A percentile compares a stretch with the other conserved stretches of the same genome.
phyloP scores from a whole-genome alignment of 2,888 invertebrate genomes.

The Tiphia femorata region DNA sequence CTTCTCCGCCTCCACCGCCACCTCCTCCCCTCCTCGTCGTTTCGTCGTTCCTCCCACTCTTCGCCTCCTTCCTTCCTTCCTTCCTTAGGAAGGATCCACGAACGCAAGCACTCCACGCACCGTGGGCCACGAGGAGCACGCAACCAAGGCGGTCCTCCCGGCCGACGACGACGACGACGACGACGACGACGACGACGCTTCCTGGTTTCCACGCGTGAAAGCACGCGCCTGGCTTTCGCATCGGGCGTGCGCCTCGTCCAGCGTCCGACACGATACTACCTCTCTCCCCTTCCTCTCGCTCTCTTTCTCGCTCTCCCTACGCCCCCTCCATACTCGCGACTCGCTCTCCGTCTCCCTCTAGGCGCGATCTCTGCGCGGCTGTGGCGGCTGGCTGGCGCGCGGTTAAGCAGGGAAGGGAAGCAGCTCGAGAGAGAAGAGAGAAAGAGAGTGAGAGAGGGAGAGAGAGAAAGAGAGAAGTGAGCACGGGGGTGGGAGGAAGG shows the following conservation, averaged over 20 bases:
- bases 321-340: conserved; percentile 44
- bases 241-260: conserved; percentile 67
- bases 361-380: conserved; percentile 36
- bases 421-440: neutral
- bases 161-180: conserved; percentile 18
- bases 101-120: no score
- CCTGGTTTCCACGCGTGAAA: conserved; percentile 53
- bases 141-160: conserved; percentile 4
- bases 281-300: conserved; percentile 56
- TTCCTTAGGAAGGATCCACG: no score
- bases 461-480: conserved; percentile 5
- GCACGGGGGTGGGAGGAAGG: no score
- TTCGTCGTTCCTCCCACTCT: neutral
- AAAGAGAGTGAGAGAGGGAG: neutral
- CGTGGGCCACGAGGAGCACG: no score
- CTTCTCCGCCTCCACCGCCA: neutral
- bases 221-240: conserved; percentile 58
- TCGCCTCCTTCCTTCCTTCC: conserved; percentile 14
- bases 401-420: no score
- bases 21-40: neutral
- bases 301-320: conserved; percentile 51
- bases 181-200: conserved; percentile 38
- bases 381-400: no score
- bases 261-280: conserved; percentile 67
- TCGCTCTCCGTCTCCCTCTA: conserved; percentile 55